Conservation (phyloP, 1,140 invertebrate genomes). For the Lordiphosa clarofinis region DNA sequence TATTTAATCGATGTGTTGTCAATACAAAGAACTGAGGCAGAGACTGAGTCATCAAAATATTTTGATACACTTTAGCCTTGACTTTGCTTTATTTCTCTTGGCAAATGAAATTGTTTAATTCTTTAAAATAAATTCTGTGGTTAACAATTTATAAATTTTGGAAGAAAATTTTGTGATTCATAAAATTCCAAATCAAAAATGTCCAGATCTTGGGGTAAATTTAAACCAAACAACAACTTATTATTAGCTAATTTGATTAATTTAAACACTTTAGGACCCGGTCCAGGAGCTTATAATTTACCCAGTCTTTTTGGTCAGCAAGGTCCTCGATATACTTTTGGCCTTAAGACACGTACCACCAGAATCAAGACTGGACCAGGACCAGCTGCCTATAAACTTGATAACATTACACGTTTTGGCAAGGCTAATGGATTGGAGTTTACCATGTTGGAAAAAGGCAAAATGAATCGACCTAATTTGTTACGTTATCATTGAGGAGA, state of each 20-base stretch:
- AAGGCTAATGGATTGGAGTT: conserved; percentile 15
- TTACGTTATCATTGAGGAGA: conserved; percentile 6
- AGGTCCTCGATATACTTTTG: conserved; percentile 24
- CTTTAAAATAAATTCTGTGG: neutral
- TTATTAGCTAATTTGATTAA: neutral
- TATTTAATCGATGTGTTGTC: conserved; percentile 45
- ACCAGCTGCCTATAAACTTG: conserved; percentile 29
- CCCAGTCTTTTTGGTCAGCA: conserved; percentile 22
- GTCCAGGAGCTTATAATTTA: conserved; percentile 31
- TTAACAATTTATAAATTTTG: too few species aligned
- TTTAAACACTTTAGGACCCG: conserved; percentile 17
- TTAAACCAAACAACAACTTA: neutral
- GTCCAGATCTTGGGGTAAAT: conserved; percentile 17
- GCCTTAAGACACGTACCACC: conserved; percentile 4
- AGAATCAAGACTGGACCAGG: conserved; percentile 15
- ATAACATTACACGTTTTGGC: conserved; percentile 32
- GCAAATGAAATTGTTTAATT: too few species aligned
- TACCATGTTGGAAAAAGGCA: conserved; percentile 11
- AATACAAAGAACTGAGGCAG: neutral
- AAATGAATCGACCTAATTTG: conserved; percentile 12
- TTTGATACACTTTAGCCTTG: neutral
- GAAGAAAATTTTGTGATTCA: too few species aligned
- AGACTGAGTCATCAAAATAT: neutral
- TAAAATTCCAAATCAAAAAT: neutral
- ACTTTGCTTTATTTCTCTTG: neutral